Evolutionary conservation across 2,113 vertebrate genomes (phyloP), one percentile per base, ranked within the genome.

Genomic region (Scytalopus superciliaris): DNA sequence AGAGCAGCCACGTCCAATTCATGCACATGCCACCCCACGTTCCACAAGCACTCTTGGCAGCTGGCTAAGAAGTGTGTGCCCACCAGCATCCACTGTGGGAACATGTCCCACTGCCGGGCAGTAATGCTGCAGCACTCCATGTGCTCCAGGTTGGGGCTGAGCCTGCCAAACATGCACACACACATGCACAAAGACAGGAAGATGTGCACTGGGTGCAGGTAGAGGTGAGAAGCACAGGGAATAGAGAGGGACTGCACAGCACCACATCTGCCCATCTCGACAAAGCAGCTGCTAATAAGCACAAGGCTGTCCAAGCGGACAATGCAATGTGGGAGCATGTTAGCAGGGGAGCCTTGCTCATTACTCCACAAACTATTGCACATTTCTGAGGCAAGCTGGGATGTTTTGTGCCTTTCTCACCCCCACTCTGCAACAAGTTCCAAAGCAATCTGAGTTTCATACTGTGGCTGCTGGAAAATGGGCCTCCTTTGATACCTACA

Each of bases 81-180:
- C 30, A 53, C 3, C 49, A 68, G 44, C 44, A 25, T 27, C n/a
- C 1, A 2, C n/a, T 14, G 11, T 3, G 2, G 77, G 24, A 19
- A 68, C 5, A 35, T 4, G 0, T 45, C n/a, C 52, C 57, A 35
- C 19, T 0, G 0, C 21, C 3, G 1, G 25, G 42, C 49, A 30
- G 33, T 8, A 30, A 28, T 28, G 57, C 84, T 62, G 80, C 35
- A 62, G 47, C 25, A 37, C 42, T 24, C 37, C 0, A 0, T 17
- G 21, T 33, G 49, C n/a, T 80, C 49, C 63, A 49, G 39, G 25
- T n/a, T 52, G 78, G 19, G 47, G 40, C 40, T 50, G 35, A 76
- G 31, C 59, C 39, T 68, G 44, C 44, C n/a, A 12, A 55, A 52
- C 39, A 6, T 7, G 23, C 79, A 35, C n/a, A 14, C 39, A 47